Base-by-base conservation (phyloP, 2,113 vertebrate species). In the Craseonycteris thonglongyai region DNA sequence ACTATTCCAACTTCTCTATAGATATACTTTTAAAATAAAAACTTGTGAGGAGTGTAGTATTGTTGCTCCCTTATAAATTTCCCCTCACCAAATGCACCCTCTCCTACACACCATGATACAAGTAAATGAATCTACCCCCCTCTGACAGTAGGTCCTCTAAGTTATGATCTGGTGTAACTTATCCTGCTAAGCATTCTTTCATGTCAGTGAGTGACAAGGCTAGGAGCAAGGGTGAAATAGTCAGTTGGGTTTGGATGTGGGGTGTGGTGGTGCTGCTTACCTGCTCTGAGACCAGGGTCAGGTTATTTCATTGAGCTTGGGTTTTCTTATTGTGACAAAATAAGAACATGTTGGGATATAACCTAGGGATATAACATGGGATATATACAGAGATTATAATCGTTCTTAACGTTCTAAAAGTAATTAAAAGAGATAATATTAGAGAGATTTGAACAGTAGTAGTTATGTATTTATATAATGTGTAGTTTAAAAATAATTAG, bases 1-100 rank as follows among this genome's bases (percentile, higher is more conserved):
- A 40, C 18, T 30, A 59, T 84, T 84, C 86, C 47, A 74, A 63
- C 3, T 68, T 94, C 76, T 84, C 78, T 35, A 16, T 33, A 85
- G 56, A 61, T 65, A 65, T 12, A 40, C 59, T 94, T 78, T 28
- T 33, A 91, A 92, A 95, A 94, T 65, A 82, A 95, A 96, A 82
- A 35, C 19, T 90, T 91, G 21, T 49, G 76, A 92, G 58, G 33
- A 6, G 6, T 47, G 28, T n/a, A 66, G 18, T 51, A 0, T 6
- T 58, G 2, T 72, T 11, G 0, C 38, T 63, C 18, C 47, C 2
- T 75, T 82, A 0, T 13, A 30, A 56, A 42, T 81, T 66, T 45
- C 18, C 22, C 56, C n/a, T 21, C 58, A 47, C 21, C 24, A 84
- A 63, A 69, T n/a, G 21, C 58, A 35, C 26, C 7, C 35, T 59